phyloP scores from a whole-genome alignment of 37 sponge, comb jelly and placozoan species.

The Beroe ovata region DNA sequence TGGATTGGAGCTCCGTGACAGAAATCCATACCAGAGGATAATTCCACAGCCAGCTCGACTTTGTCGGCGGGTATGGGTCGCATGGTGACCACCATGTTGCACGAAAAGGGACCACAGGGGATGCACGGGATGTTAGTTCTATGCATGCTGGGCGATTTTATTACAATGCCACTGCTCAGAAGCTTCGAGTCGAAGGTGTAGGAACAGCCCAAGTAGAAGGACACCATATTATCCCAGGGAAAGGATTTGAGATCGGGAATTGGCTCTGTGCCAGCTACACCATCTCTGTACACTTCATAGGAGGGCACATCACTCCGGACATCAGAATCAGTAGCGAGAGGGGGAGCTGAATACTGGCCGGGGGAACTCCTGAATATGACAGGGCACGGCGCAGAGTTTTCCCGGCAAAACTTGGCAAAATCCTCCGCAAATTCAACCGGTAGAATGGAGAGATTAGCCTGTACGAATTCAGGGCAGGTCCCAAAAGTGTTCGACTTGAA shows the following conservation, averaged over 20 bases:
- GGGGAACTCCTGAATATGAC: constrained; percentile 75
- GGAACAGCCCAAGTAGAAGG: constrained; percentile 92
- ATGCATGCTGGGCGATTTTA: constrained; percentile 78
- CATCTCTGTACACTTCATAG: constrained; percentile 72
- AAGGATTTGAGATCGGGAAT: constrained; percentile 69
- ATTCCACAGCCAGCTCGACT: constrained; percentile 62
- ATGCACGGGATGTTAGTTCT: constrained; percentile 71
- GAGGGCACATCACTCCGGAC: constrained; percentile 79
- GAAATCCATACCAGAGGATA: not conserved
- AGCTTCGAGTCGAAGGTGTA: constrained; percentile 82
- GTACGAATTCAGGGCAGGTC: constrained; percentile 71
- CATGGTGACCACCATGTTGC: constrained; percentile 78
- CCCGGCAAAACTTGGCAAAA: constrained; percentile 76
- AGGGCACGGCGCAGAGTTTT: constrained; percentile 74
- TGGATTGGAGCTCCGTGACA: constrained; percentile 89
- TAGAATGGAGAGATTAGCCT: constrained; percentile 76
- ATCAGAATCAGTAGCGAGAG: constrained; percentile 77
- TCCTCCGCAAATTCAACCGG: constrained; percentile 73
- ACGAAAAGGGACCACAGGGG: constrained; percentile 67
- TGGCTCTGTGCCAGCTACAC: constrained; percentile 66
- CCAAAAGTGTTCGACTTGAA: constrained; percentile 69
- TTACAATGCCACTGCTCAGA: constrained; percentile 67
- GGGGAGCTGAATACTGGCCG: constrained; percentile 77
- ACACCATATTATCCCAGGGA: constrained; percentile 75
- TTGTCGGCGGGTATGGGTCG: constrained; percentile 69